Conservation (phyloP, 2,888 invertebrate genomes). For the Callyntrura sp. region DNA sequence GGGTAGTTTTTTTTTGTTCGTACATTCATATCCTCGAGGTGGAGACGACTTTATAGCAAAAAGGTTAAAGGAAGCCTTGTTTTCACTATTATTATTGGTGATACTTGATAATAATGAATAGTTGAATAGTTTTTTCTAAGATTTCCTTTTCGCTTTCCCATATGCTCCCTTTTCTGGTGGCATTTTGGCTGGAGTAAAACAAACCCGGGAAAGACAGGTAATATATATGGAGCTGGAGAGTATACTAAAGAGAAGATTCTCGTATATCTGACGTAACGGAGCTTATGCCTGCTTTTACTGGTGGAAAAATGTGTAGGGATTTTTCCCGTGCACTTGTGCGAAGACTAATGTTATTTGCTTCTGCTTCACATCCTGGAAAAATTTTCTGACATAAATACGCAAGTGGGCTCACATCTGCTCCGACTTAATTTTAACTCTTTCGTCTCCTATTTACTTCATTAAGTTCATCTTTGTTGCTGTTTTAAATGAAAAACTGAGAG, state of each 20-base stretch:
- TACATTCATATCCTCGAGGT: background rate
- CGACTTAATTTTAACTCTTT: no score
- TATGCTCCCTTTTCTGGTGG: conserved; percentile 4
- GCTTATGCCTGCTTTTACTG: no score
- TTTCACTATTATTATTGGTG: conserved; percentile 30
- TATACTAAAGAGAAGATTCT: no score
- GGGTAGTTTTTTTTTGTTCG: background rate
- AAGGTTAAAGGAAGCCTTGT: background rate
- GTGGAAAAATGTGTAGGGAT: no score
- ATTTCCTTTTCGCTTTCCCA: conserved; percentile 44
- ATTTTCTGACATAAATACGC: no score
- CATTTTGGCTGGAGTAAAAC: background rate
- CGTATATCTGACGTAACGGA: no score
- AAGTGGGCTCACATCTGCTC: no score
- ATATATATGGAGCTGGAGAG: background rate
- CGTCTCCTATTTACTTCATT: no score
- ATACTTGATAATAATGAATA: conserved; percentile 65
- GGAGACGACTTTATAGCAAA: conserved; percentile 17
- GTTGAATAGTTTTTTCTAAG: conserved; percentile 52
- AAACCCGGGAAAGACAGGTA: background rate
- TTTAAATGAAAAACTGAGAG: no score
- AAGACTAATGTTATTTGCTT: background rate
- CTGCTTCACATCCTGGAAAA: no score
- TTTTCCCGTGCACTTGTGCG: background rate
- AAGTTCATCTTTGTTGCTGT: no score